Conservation (phyloP, 2,888 invertebrate genomes). For the Nomada hirtipes region DNA sequence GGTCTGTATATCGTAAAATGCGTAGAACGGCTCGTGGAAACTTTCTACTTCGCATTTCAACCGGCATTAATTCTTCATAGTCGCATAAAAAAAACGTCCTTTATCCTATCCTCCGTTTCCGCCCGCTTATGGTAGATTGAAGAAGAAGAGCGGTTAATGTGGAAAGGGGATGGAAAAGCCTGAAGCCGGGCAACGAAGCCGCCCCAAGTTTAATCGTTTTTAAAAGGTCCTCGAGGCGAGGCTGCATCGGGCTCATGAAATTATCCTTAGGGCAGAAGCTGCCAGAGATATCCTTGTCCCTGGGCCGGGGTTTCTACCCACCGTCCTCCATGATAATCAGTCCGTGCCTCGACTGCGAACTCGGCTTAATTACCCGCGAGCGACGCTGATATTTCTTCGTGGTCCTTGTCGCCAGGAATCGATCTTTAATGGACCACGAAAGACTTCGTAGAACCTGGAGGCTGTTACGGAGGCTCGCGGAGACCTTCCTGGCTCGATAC, state of each 20-base stretch:
- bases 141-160: slow-evolving; percentile 1
- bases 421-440: slow-evolving; percentile 19
- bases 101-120: background rate
- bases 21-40: slow-evolving; percentile 32
- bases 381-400: slow-evolving; percentile 31
- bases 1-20: slow-evolving; percentile 50
- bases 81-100: slow-evolving; percentile 42
- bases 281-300: slow-evolving; percentile 40
- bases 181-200: slow-evolving; percentile 29
- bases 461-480: slow-evolving; percentile 1
- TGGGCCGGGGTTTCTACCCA: slow-evolving; percentile 22
- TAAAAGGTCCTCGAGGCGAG: slow-evolving; percentile 56
- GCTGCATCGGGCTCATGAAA: slow-evolving; percentile 43
- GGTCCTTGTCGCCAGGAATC: background rate
- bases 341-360: slow-evolving; percentile 29
- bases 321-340: slow-evolving; percentile 53
- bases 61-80: slow-evolving; percentile 58
- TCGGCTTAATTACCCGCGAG: slow-evolving; percentile 48
- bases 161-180: slow-evolving; percentile 29
- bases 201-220: slow-evolving; percentile 64
- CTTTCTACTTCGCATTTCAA: slow-evolving; percentile 50
- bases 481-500: background rate
- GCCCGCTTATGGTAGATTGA: background rate
- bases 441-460: background rate
- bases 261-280: slow-evolving; percentile 43